Base-by-base conservation (phyloP, 2,888 invertebrate genomes). In the Entomobrya multifasciata region DNA sequence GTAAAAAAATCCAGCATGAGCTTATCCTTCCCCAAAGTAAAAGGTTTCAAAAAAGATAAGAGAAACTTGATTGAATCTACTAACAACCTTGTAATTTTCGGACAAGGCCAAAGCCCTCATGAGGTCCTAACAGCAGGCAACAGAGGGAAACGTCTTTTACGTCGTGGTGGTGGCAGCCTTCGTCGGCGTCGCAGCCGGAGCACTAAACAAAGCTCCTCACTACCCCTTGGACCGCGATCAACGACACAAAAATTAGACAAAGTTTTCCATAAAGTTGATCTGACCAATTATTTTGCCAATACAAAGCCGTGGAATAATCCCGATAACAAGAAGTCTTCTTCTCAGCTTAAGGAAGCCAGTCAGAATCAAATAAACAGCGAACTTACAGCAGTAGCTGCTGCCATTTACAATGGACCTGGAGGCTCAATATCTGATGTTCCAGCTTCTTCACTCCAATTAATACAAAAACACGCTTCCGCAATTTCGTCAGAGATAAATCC, bases 21-120 rank as follows among this genome's bases (percentile, higher is more conserved):
- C 17, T 44, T 47, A 10, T 41, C 49, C 15, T 47, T 44, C 8
- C 8, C n/a, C 22, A 78, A 62, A 62, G 20, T 41, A 11, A 81
- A 57, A 65, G 81, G 81, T 13, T 70, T 81, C 36, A 67, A 72
- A 55, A 81, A 81, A 22, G 81, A 81, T 44, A 70, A 72, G 36
- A 70, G 81, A 81, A 70, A 41, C 17, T 55, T 81, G 25, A 4
- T 81, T 5, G 81, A 81, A 30, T 17, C 55, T 2, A 55, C 70
- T 3, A 81, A 57, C 22, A 52, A 72, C 25, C 20, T 81, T 15
- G 44, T 81, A 1, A 57, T 81, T 0, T 81, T 81, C 17, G 81
- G 81, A 44, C 55, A 81, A 44, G 41, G 15, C 0, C 20, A 17
- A 57, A 57, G 6, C 2, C 65, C 65, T 30, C 30, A 27, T 6